These are phyloP conservation scores for Tragelaphus strepsiceros DNA, from an alignment of 2,113 vertebrate genomes.

Conservation along the genomic window DNA sequence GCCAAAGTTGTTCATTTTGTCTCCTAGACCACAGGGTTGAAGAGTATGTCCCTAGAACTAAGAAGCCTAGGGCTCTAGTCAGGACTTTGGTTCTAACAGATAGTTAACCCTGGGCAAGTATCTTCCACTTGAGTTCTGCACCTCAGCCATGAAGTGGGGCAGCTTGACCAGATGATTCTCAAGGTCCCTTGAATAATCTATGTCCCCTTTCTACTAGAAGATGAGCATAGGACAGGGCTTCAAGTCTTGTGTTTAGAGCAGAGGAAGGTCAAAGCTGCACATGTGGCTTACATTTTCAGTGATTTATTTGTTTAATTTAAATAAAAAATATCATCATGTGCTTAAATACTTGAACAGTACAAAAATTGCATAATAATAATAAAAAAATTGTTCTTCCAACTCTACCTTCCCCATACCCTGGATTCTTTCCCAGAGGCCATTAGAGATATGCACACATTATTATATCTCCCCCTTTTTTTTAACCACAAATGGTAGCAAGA, in stretches of 20 bases:
- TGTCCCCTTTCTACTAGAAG: not conserved
- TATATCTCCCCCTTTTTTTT: not conserved
- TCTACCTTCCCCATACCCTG: not conserved
- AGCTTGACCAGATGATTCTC: not conserved
- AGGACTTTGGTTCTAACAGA: not conserved
- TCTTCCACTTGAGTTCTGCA: not conserved
- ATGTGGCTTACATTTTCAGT: conserved; percentile 2
- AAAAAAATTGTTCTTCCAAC: not conserved
- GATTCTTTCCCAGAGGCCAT: not conserved
- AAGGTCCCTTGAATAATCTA: not conserved
- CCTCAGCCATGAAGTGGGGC: not conserved
- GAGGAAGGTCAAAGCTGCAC: not conserved
- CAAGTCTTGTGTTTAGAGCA: not conserved
- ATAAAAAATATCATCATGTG: not conserved
- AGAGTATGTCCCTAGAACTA: not conserved
- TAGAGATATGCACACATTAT: not conserved
- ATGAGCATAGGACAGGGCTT: not conserved
- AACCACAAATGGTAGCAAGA: not conserved
- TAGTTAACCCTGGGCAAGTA: not conserved
- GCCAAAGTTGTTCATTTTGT: not conserved
- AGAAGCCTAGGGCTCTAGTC: not conserved
- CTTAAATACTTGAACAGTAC: not conserved
- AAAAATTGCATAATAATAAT: not conserved
- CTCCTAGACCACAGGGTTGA: not conserved
- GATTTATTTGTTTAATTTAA: conserved; percentile 22